Evolutionary conservation across 1,140 invertebrate genomes (phyloP).

Genomic region (Lethrus apterus): DNA sequence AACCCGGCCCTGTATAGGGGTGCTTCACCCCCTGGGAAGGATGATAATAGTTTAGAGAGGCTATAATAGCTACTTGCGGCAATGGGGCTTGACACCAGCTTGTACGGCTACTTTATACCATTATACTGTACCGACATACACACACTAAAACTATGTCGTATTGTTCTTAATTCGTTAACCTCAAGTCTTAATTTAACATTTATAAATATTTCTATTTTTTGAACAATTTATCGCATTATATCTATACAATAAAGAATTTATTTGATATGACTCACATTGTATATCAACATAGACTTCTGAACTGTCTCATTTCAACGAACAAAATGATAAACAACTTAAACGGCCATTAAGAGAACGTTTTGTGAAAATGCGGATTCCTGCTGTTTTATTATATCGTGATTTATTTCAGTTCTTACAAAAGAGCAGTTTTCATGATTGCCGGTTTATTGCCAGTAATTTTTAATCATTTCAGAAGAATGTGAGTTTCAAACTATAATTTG

Average conservation of each 20-base stretch:
- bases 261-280: no score
- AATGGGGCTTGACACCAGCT: conserved; percentile 20
- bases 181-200: no score
- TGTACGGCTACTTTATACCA: conserved; percentile 13
- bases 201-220: no score
- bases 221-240: no score
- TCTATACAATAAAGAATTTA: no score
- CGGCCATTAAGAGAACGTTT: conserved; percentile 10
- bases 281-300: no score
- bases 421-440: conserved; percentile 6
- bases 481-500: no score
- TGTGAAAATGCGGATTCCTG: conserved; percentile 9
- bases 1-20: conserved; percentile 8
- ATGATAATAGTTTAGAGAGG: conserved; percentile 17
- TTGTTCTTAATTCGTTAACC: no score
- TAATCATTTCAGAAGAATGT: no score
- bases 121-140: conserved; percentile 1
- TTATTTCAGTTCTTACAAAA: conserved; percentile 12
- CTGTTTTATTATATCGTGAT: conserved; percentile 11
- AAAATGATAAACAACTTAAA: conserved; percentile 2
- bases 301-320: no score
- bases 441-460: no score
- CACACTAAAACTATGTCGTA: no score
- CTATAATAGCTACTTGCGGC: conserved; percentile 21
- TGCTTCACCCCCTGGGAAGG: conserved; percentile 10